A percentile compares a stretch with the other conserved stretches of the same genome.
Conservation (phyloP, 2,113 vertebrate species). For the Tor tambroides region DNA sequence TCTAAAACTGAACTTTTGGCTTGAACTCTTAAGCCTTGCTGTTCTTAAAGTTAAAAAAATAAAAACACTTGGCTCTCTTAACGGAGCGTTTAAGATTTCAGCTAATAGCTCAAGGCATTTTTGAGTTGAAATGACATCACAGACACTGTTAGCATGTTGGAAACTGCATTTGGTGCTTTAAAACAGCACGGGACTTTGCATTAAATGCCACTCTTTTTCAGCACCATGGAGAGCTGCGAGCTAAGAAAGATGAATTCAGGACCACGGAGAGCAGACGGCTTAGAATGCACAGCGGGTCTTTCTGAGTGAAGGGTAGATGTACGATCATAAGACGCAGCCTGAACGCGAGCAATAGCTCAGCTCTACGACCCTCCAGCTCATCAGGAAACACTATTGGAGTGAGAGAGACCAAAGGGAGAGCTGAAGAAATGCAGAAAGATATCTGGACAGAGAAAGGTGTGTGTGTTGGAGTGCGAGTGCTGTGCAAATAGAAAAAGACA, state of each 20-base stretch:
- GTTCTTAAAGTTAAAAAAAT: neutral
- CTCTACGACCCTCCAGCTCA: slow-evolving; percentile 19
- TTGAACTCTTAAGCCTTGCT: neutral
- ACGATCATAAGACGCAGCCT: neutral
- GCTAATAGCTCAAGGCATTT: slow-evolving; percentile 1
- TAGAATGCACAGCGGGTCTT: slow-evolving; percentile 22
- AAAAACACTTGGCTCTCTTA: too few relatives aligned
- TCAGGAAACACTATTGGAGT: neutral
- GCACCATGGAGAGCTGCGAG: slow-evolving; percentile 44
- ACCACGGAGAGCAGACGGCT: slow-evolving; percentile 18
- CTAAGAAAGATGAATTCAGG: slow-evolving; percentile 28
- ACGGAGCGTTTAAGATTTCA: too few relatives aligned
- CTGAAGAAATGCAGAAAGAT: neutral
- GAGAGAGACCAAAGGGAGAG: slow-evolving; percentile 8
- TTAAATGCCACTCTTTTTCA: slow-evolving; percentile 31
- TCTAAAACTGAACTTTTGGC: too few relatives aligned
- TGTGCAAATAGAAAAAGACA: neutral
- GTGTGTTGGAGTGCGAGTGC: neutral
- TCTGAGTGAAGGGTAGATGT: neutral
- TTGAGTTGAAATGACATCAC: neutral
- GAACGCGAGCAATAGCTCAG: slow-evolving; percentile 11
- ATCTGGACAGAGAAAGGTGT: neutral
- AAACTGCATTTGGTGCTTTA: neutral
- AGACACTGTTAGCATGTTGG: neutral
- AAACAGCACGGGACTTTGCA: neutral